Base-by-base conservation (phyloP, 2,797 vertebrate genomes). In the Anabas testudineus region DNA sequence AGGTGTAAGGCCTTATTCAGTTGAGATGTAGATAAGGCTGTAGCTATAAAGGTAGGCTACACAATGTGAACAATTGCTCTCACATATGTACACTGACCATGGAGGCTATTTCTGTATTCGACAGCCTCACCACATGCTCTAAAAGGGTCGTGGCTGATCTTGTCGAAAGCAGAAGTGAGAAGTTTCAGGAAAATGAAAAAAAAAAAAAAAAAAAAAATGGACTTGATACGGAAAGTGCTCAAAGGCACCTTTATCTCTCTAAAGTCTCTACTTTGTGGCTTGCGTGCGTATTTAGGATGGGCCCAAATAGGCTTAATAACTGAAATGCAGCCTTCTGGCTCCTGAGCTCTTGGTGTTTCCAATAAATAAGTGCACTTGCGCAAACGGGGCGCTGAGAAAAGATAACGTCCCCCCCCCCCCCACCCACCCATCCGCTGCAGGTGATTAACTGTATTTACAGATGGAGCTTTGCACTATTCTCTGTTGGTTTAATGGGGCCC, bases 151-250 rank as follows among this genome's bases (percentile, higher is more conserved):
- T 67, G 86, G 80, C 89, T 89, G 89, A 93, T 91, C 87, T 90
- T 89, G 91, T 90, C 82, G 69, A 95, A 95, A 94, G 93, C 92
- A 94, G 94, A 95, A 95, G 94, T 94, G 93, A 95, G 93, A 93
- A 85, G 92, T 95, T 94, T 94, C 92, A 94, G 91, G 92, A 91
- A 92, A 94, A 92, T 81, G 87, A 91, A 91, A 88, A 89, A 86
- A 90, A 91, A 92, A 94, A 92, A 81, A 87, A 91, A 91, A 88
- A 89, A 86, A 90, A 68, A 81, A 87, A 71, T 71, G 75, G 80
- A 84, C 83, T 74, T 71, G 69, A 82, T 73, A 69, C 79, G 46
- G 74, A 87, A 70, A 80, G 79, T 90, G 89, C 86, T 92, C 87
- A 91, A 83, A 90, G 67, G 61, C 80, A 73, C 74, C 63, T 86